These are phyloP conservation scores for Limnephilus rhombicus DNA, from an alignment of 2,888 invertebrate species.

Conservation along the genomic window DNA sequence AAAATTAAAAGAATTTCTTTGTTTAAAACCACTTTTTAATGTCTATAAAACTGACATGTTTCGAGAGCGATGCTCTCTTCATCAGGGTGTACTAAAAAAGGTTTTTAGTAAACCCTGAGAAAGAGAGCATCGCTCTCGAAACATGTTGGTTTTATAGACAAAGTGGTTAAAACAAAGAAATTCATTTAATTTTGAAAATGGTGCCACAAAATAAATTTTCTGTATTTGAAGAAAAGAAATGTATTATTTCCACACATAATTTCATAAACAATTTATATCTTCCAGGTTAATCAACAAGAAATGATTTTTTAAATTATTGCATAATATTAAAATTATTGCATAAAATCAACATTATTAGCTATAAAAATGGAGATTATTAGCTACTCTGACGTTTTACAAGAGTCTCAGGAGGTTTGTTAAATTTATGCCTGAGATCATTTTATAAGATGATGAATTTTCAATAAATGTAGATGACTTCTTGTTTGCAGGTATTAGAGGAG, in stretches of 20 bases:
- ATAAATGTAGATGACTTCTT: background rate
- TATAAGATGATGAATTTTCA: background rate
- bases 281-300: background rate
- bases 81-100: no score
- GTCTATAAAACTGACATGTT: no score
- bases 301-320: conserved; percentile 1
- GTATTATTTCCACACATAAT: background rate
- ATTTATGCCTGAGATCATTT: background rate
- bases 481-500: conserved; percentile 79
- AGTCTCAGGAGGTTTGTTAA: conserved; percentile 50
- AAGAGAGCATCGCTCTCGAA: no score
- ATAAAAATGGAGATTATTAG: conserved; percentile 48
- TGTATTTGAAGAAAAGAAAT: background rate
- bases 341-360: background rate
- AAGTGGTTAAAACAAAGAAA: no score
- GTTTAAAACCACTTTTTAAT: no score
- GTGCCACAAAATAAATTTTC: no score
- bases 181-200: no score
- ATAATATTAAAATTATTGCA: background rate
- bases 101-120: no score
- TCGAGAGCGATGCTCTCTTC: no score
- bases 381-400: conserved; percentile 51
- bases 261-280: background rate
- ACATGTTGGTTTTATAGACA: no score
- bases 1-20: no score